Evolutionary conservation across 2,113 vertebrate genomes (phyloP), one percentile per base, ranked within the genome.

Genomic region (Varanus komodoensis): DNA sequence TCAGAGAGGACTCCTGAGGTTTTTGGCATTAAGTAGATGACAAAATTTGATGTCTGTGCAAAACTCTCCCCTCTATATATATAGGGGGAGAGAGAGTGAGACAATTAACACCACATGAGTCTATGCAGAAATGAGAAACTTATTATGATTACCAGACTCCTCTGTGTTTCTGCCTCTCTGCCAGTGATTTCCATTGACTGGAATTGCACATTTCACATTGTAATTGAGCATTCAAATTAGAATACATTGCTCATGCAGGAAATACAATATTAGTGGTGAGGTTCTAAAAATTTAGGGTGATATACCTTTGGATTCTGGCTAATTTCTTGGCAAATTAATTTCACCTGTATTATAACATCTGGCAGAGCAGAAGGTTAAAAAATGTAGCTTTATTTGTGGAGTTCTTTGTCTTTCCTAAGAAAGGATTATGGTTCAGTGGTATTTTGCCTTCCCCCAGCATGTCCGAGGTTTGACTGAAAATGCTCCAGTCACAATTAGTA

Each of bases 221-320:
- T 89, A 87, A 92, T 48, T 89, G 84, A 78, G 69, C 21, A 17
- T 89, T 89, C 61, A 83, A 69, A 89, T 89, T 48, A 61, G 38
- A 92, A 87, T 71, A 21, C 29, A 52, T 92, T 52, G 71, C 50
- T 57, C 64, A 61, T 27, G 67, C 32, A 50, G 34, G 27, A 83
- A 88, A 89, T 64, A 27, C 19, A 82, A 52, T 68, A 29, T 87
- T 86, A 48, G 15, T 11, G 19, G 34, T 75, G 73, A 38, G 32
- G 29, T 61, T 79, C 48, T 69, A 29, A 69, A 84, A 78, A 12
- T 6, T 71, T 77, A 34, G 6, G 14, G 32, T 38, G 21, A 27
- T 38, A 68, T 52, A 84, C 48, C 52, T 82, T 87, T 81, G 54
- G n/a, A 57, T 44, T 74, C 48, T 21, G 34, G 23, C 38, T 85